Conservation (phyloP, 2,797 vertebrate genomes). For the Eremophila alpestris region DNA sequence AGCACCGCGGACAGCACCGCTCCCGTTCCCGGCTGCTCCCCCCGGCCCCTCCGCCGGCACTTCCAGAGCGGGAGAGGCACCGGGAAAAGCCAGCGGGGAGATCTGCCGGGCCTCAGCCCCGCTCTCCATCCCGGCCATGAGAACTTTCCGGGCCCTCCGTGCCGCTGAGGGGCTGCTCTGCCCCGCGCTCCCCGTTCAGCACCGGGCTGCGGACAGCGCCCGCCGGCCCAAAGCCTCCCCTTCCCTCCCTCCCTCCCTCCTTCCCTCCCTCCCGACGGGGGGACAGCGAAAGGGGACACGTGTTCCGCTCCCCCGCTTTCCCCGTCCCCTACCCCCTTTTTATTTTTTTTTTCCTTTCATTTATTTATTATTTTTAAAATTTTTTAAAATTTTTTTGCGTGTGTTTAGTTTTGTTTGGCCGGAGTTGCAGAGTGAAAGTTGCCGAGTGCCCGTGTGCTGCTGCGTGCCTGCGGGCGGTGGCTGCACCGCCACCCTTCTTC, state of each 20-base stretch:
- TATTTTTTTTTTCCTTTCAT: no score
- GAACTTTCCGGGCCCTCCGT: neutral
- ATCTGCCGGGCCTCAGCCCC: neutral
- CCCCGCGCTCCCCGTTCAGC: conserved; percentile 70
- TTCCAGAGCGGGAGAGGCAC: neutral
- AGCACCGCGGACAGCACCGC: conserved; percentile 5
- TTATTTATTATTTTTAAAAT: no score
- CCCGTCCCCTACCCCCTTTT: no score
- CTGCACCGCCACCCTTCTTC: conserved; percentile 22
- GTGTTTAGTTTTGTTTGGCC: neutral
- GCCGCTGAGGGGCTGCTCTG: neutral
- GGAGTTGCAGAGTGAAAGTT: conserved; percentile 69
- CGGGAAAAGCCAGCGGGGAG: neutral
- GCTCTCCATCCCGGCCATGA: neutral
- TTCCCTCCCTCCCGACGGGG: neutral
- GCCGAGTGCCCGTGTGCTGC: conserved; percentile 12
- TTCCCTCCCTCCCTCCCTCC: neutral
- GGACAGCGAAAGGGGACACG: neutral
- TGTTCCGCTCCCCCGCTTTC: neutral
- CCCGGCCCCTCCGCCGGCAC: neutral
- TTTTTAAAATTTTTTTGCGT: fast-evolving
- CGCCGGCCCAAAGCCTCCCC: fast-evolving
- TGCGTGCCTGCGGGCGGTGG: neutral
- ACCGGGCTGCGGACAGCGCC: conserved; percentile 76
- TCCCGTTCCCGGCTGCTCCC: neutral